These are phyloP conservation scores for Clarias batrachus DNA, from an alignment of 2,113 vertebrate species.

Conservation along the genomic window DNA sequence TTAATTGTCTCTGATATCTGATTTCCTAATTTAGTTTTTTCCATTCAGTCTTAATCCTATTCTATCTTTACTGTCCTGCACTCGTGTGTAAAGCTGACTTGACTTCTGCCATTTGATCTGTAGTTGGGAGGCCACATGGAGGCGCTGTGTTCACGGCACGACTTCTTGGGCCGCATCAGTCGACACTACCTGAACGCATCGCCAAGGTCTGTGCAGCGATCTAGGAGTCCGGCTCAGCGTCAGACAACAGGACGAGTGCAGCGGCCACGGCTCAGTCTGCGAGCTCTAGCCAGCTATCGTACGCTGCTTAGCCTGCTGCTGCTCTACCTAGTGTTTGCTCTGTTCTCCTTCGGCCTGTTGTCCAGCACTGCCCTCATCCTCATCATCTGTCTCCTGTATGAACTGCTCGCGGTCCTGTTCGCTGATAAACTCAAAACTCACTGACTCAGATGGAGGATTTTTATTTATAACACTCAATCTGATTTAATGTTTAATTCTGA, in stretches of 20 bases:
- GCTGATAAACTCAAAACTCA: conserved; percentile 76
- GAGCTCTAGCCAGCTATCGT: conserved; percentile 87
- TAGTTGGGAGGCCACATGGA: conserved; percentile 84
- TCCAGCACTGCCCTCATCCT: conserved; percentile 76
- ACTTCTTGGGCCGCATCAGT: conserved; percentile 82
- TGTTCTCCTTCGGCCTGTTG: conserved; percentile 75
- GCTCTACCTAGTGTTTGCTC: conserved; percentile 72
- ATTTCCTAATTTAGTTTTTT: not conserved
- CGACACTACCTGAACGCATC: conserved; percentile 75
- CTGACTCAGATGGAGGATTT: conserved; percentile 51
- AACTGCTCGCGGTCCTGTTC: conserved; percentile 73
- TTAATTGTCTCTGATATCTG: not conserved
- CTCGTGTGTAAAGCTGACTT: not conserved
- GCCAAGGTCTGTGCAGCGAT: not conserved
- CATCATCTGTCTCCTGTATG: conserved; percentile 72
- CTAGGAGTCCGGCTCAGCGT: conserved; percentile 66
- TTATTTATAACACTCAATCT: not conserved
- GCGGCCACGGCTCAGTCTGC: conserved; percentile 80
- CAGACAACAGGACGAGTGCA: not conserved
- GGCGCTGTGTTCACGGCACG: conserved; percentile 78
- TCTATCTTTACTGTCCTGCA: not conserved
- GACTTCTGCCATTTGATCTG: not conserved
- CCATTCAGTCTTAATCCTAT: not conserved
- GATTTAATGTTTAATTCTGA: not conserved
- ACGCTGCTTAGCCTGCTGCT: conserved; percentile 76